Base-by-base conservation (phyloP, 2,113 vertebrate species). In the Saccopteryx leptura region DNA sequence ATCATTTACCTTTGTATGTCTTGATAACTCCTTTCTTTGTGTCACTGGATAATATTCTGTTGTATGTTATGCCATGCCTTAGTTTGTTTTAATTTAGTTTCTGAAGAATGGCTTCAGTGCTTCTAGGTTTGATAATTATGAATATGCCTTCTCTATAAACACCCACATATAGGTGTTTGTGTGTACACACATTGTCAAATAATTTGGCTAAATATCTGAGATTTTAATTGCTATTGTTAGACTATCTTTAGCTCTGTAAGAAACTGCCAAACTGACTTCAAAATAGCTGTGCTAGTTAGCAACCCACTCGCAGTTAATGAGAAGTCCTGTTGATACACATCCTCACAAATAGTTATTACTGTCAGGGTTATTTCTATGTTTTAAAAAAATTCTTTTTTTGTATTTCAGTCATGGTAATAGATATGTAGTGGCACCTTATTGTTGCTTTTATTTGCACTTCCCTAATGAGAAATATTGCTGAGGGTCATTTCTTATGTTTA, bases 181-280 rank as follows among this genome's bases (percentile, higher is more conserved):
- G 74, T 90, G 74, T 54, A 63, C 1, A 71, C 28, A 89, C 3
- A 76, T 68, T 89, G 89, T 95, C 61, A 88, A 33, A 85, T 76
- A 17, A 63, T 46, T 50, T 85, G 46, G 17, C n/a, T 76, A 89
- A 88, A 58, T 81, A 66, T 65, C 66, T 78, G 82, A 19, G 48
- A 81, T 52, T 28, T 24, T 52, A 66, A 76, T 54, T 86, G 24
- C 54, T 71, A 56, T 82, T 48, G 4, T 33, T 91, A 72, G 24
- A 71, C 39, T 81, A 14, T 65, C 3, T 86, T 94, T 90, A 83
- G 10, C 10, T 88, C 87, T 31, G 7, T 82, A 71, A 82, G 86
- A 94, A 94, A 87, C 39, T 82, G 24, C 6, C 54, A 90, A 31
- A 39, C 14, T 72, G 10, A 79, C 78, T 87, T 87, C 19, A 56